Evolutionary conservation across 2,888 invertebrate species (phyloP).

Genomic region (Epirrita christyi): DNA sequence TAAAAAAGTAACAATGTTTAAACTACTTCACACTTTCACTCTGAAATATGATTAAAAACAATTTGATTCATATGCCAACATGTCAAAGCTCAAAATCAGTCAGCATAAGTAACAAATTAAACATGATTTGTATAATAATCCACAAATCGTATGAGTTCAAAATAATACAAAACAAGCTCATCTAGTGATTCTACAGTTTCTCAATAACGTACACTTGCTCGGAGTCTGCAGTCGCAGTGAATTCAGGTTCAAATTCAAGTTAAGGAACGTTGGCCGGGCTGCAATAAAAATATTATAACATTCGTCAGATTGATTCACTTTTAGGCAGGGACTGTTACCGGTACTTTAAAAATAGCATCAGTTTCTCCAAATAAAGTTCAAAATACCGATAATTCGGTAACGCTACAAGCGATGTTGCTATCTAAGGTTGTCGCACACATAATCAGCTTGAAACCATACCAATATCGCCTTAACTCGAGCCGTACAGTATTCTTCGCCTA

Average conservation of each 20-base stretch:
- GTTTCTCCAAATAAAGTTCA: too few relatives aligned
- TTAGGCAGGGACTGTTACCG: too few relatives aligned
- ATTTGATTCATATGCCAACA: slow-evolving; percentile 21
- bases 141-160: slow-evolving; percentile 38
- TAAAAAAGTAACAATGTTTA: slow-evolving; percentile 33
- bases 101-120: slow-evolving; percentile 33
- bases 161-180: slow-evolving; percentile 69
- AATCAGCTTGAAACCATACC: too few relatives aligned
- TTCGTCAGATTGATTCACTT: slow-evolving; percentile 51
- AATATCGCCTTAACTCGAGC: too few relatives aligned
- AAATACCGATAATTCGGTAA: too few relatives aligned
- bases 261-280: slow-evolving; percentile 99
- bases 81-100: slow-evolving; percentile 10
- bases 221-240: slow-evolving; percentile 94
- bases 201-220: slow-evolving; percentile 92
- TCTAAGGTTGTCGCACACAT: too few relatives aligned
- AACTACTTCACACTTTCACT: slow-evolving; percentile 27
- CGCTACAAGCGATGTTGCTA: too few relatives aligned
- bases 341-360: too few relatives aligned
- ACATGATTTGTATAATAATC: slow-evolving; percentile 48
- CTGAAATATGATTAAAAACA: slow-evolving; percentile 19
- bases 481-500: too few relatives aligned
- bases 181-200: slow-evolving; percentile 74
- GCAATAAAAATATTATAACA: slow-evolving; percentile 85
- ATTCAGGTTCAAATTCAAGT: slow-evolving; percentile 97